These are phyloP conservation scores for Atractosteus spatula DNA, from an alignment of 2,113 vertebrate species.

Conservation along the genomic window DNA sequence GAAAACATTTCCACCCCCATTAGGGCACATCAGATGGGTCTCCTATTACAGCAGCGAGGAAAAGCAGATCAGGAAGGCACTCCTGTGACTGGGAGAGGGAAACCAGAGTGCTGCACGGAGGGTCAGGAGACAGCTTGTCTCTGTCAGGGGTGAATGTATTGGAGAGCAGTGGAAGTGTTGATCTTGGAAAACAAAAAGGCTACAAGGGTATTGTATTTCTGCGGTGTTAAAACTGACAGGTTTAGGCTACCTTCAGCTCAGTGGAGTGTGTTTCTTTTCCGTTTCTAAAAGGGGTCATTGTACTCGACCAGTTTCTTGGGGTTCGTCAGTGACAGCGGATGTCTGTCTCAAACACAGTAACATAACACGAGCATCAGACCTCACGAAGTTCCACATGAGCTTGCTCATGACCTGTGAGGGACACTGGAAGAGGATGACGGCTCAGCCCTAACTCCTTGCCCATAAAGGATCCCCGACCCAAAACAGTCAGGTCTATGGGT, in stretches of 20 bases:
- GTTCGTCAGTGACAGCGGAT: no score
- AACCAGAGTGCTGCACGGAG: background rate
- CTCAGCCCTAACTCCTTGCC: no score
- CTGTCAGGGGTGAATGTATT: background rate
- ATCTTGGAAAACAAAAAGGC: constrained; percentile 3
- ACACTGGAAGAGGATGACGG: no score
- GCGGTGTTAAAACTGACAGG: constrained; percentile 1
- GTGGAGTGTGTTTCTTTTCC: no score
- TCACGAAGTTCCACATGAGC: no score
- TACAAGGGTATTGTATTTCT: constrained; percentile 12
- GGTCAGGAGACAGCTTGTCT: background rate
- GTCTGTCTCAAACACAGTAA: no score
- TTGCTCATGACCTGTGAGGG: no score
- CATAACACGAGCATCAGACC: no score
- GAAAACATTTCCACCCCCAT: constrained; percentile 4
- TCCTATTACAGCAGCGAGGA: background rate
- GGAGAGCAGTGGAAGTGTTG: constrained; percentile 21
- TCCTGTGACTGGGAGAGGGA: background rate
- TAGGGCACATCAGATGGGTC: background rate
- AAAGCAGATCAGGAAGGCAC: background rate
- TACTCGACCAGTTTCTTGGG: no score
- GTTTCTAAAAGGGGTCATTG: no score
- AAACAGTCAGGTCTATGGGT: no score
- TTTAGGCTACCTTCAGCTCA: background rate
- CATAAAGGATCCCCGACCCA: no score